Conservation (phyloP, 2,888 invertebrate species). For the Tortricodes alternella region DNA sequence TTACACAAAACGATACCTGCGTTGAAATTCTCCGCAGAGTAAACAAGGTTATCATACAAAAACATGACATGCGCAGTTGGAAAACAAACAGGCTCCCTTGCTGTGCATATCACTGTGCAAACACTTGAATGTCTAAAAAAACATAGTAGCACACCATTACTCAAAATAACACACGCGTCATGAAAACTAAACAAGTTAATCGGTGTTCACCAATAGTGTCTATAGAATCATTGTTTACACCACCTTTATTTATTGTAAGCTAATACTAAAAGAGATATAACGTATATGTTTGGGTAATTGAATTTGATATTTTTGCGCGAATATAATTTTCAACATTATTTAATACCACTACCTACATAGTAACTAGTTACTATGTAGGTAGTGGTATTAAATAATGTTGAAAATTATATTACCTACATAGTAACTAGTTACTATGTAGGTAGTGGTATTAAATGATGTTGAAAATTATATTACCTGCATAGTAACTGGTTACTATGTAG, state of each 20-base stretch:
- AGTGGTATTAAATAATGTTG: no score
- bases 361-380: no score
- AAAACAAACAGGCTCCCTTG: constrained; percentile 24
- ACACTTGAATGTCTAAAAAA: constrained; percentile 34
- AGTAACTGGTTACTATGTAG: no score
- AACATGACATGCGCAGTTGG: constrained; percentile 5
- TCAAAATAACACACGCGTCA: constrained; percentile 40
- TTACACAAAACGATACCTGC: not conserved
- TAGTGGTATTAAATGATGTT: no score
- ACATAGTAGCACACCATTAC: constrained; percentile 38
- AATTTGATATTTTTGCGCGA: no score
- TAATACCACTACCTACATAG: constrained; percentile 1
- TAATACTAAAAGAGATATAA: no score
- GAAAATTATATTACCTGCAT: no score
- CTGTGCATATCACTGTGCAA: constrained; percentile 22
- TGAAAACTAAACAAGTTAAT: constrained; percentile 41
- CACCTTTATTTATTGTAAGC: constrained; percentile 20
- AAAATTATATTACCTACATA: no score
- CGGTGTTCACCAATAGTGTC: constrained; percentile 36
- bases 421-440: no score
- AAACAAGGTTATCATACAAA: constrained; percentile 3
- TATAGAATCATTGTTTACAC: constrained; percentile 31
- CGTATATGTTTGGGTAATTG: no score
- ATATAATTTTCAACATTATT: constrained; percentile 3
- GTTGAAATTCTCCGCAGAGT: not conserved